Base-by-base conservation (phyloP, 2,113 vertebrate genomes). In the Camelus bactrianus region DNA sequence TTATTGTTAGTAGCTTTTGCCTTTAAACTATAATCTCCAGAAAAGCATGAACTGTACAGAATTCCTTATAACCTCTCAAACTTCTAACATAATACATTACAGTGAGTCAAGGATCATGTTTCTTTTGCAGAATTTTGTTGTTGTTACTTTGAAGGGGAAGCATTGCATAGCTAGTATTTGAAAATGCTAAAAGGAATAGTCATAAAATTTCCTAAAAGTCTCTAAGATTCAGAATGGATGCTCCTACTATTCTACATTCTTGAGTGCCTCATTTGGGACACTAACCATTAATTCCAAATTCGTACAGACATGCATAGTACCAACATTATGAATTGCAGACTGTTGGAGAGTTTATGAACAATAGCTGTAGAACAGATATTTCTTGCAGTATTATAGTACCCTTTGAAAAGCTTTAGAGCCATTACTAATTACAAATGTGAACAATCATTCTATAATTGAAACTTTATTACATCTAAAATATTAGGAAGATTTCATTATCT, bases 231-330 rank as follows among this genome's bases (percentile, higher is more conserved):
- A 88, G 76, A 81, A 70, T 16, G 11, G 6, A 13, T 89, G 8
- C 48, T 64, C 52, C 26, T 69, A 50, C 10, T 83, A 16, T 87
- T 84, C 75, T 83, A 92, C 20, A 72, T 77, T 81, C 24, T 86
- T 50, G 12, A 86, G 30, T 70, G 11, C 17, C 12, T 84, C n/a
- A 4, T 62, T 87, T 81, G 16, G 32, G n/a, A 81, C 7, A 56
- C 12, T 96, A 62, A 69, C 72, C 85, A 64, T 95, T 95, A 91
- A 73, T 65, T 69, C 13, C 35, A 94, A 81, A 79, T 96, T 77
- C 46, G 19, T 69, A 38, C 26, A 72, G 16, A 22, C 22, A 20
- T 62, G 0, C 14, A 12, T 48, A 6, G 20, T 73, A 83, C n/a
- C 14, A 85, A 13, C 13, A 15, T 83, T 79, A 65, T 67, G n/a